Base-by-base conservation (phyloP, 2,888 invertebrate genomes). In the Pachycephus smyrnensis region DNA sequence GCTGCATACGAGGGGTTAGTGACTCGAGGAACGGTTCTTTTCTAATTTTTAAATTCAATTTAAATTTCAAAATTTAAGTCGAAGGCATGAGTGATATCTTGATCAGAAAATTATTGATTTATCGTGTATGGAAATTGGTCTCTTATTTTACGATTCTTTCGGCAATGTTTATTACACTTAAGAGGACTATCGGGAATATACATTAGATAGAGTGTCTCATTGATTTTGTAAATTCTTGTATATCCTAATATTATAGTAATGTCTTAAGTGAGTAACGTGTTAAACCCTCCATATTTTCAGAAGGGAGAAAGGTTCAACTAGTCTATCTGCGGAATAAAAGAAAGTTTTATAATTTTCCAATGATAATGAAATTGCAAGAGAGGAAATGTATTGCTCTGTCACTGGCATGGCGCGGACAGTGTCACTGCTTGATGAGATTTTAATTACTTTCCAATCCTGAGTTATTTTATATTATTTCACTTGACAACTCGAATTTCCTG, bases 381-480 rank as follows among this genome's bases (percentile, higher is more conserved):
- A 55, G 55, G 23, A 55, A 55, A 55, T 55, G 23, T 6, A 23
- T 55, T 55, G 55, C 23, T 55, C 55, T 55, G 55, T 55, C 23
- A 55, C 55, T 55, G 23, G 9, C 23, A 23, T 55, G 9, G 55
- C 23, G 55, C 55, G 23, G 23, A 23, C 55, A 55, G 55, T 55
- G 68, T 77, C 55, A 73, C 68, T 68, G 68, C 80, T 86, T 86
- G 84, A 87, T 87, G 84, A 82, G 85, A 84, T 86, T 88, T 88
- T 88, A 87, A 88, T 88, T 87, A 88, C 84, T 87, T 86, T 86
- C 83, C 86, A 83, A 88, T 87, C 84, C 82, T 79, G 73, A 79
- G 79, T 82, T 82, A 84, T 79, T 83, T 84, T 82, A 83, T 83
- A 77, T 79, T 77, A 40, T 23, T 55, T 9, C 15, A 55, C 55